These are phyloP conservation scores for Achlya flavicornis DNA, from an alignment of 2,888 invertebrate genomes.

Conservation along the genomic window DNA sequence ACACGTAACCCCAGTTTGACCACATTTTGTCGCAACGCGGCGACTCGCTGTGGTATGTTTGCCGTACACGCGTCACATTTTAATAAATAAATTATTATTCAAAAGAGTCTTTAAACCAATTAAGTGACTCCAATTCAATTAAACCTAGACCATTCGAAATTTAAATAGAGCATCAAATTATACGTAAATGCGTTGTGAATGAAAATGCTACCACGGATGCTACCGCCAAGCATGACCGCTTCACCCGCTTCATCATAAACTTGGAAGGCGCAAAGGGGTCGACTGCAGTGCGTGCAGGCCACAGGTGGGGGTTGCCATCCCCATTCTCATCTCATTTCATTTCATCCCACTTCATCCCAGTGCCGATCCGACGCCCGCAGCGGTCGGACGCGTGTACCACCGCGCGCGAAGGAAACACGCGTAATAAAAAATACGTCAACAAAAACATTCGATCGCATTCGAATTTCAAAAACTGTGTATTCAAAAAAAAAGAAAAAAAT, in stretches of 20 bases:
- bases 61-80: too few relatives aligned
- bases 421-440: not conserved
- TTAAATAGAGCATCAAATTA: not conserved
- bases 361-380: constrained; percentile 48
- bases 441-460: constrained; percentile 2
- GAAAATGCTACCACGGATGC: not conserved
- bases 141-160: not conserved
- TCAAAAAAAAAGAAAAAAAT: not conserved
- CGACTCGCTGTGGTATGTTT: too few relatives aligned
- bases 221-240: constrained; percentile 20
- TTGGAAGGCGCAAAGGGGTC: constrained; percentile 66
- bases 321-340: constrained; percentile 40
- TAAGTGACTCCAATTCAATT: too few relatives aligned
- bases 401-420: constrained; percentile 23
- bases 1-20: too few relatives aligned
- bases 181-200: not conserved
- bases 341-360: constrained; percentile 44
- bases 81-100: too few relatives aligned
- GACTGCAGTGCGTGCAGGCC: constrained; percentile 79
- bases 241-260: constrained; percentile 49
- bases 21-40: too few relatives aligned
- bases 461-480: constrained; percentile 14
- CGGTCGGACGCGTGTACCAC: constrained; percentile 42
- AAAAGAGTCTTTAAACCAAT: too few relatives aligned
- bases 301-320: constrained; percentile 70